Conservation (phyloP, 2,888 invertebrate species). For the Chymomyza amoena region DNA sequence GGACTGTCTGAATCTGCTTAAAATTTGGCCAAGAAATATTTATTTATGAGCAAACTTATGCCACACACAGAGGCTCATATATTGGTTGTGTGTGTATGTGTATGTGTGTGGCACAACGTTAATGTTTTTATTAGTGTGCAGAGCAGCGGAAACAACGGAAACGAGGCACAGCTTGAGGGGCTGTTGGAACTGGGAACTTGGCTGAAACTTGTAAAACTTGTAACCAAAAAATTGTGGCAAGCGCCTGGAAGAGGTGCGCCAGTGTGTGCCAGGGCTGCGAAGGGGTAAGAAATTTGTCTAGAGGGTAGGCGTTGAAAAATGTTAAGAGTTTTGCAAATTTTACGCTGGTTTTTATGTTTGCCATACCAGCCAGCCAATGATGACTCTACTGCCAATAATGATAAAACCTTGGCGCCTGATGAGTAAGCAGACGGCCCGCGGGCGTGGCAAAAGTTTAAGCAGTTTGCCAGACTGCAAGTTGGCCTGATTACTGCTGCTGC, state of each 20-base stretch:
- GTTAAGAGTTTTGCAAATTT: constrained; percentile 26
- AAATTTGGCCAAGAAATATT: constrained; percentile 59
- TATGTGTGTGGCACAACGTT: constrained; percentile 32
- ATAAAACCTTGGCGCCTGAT: constrained; percentile 26
- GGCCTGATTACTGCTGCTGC: constrained; percentile 37
- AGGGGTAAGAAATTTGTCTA: not conserved
- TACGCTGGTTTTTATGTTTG: constrained; percentile 4
- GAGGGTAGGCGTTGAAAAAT: constrained; percentile 6
- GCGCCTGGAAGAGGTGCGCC: not conserved
- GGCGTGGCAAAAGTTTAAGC: constrained; percentile 46
- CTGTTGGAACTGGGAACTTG: not conserved
- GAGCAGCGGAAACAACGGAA: constrained; percentile 1
- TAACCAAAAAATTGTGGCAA: not conserved
- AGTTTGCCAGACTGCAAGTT: constrained; percentile 21
- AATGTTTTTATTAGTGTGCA: constrained; percentile 61
- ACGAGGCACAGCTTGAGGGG: not conserved
- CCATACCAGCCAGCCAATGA: not conserved
- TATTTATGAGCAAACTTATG: constrained; percentile 63
- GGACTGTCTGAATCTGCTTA: constrained; percentile 42
- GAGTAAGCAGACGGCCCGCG: not conserved
- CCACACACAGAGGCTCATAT: not conserved
- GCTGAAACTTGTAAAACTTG: not conserved
- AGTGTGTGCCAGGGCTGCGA: not conserved
- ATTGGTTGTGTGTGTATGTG: not conserved
- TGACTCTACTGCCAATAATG: constrained; percentile 40